Evolutionary conservation across 2,113 vertebrate species (phyloP).

Genomic region (Coryphaenoides rupestris): DNA sequence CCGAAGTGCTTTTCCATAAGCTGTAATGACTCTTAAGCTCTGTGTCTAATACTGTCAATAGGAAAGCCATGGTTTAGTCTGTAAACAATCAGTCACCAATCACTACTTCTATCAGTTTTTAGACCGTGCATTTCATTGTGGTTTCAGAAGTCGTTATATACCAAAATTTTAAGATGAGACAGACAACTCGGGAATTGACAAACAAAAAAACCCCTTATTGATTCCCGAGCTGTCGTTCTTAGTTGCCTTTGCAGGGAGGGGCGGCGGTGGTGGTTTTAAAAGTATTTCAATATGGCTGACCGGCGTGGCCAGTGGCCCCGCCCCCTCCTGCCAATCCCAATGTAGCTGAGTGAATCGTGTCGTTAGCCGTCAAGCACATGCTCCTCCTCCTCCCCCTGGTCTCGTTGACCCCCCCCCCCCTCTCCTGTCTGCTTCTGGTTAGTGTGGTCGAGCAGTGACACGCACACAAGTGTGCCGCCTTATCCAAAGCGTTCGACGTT

Average conservation of each 20-base stretch:
- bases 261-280: slow-evolving; percentile 49
- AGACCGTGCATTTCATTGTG: slow-evolving; percentile 53
- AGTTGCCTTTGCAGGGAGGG: slow-evolving; percentile 73
- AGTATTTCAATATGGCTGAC: slow-evolving; percentile 32
- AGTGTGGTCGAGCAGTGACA: slow-evolving; percentile 45
- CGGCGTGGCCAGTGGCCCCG: slow-evolving; percentile 26
- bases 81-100: slow-evolving; percentile 18
- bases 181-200: slow-evolving; percentile 32
- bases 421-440: slow-evolving; percentile 51
- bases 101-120: slow-evolving; percentile 29
- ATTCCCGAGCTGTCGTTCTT: slow-evolving; percentile 59
- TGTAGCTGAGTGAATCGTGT: slow-evolving; percentile 55
- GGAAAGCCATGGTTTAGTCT: slow-evolving; percentile 30
- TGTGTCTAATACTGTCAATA: slow-evolving; percentile 41
- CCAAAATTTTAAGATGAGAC: slow-evolving; percentile 60
- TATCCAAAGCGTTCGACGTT: slow-evolving; percentile 43
- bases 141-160: slow-evolving; percentile 60
- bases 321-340: slow-evolving; percentile 38
- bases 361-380: slow-evolving; percentile 47
- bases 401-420: slow-evolving; percentile 43
- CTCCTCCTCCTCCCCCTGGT: slow-evolving; percentile 9
- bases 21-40: slow-evolving; percentile 52
- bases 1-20: slow-evolving; percentile 57
- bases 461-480: slow-evolving; percentile 59
- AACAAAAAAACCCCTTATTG: slow-evolving; percentile 5